A percentile compares a stretch with the other conserved stretches of the same genome.
These are phyloP conservation scores for Pissodes strobi DNA, from an alignment of 1,140 invertebrate genomes.

Conservation along the genomic window DNA sequence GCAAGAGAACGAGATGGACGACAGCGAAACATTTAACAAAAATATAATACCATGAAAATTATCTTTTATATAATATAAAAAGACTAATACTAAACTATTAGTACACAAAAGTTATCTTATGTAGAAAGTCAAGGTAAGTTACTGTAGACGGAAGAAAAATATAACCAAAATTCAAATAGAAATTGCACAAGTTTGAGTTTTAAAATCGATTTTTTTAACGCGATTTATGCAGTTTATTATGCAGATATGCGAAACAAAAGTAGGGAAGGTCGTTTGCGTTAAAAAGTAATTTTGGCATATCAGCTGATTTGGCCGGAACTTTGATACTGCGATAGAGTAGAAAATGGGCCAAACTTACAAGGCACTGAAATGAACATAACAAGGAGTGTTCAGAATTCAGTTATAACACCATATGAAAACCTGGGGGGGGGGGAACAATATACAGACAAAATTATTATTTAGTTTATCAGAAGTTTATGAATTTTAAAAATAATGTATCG, in stretches of 20 bases:
- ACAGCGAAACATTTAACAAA: slow-evolving; percentile 12
- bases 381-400: no score
- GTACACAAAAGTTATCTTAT: slow-evolving; percentile 20
- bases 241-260: neutral
- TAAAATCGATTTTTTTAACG: neutral
- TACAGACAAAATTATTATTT: no score
- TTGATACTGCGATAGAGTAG: no score
- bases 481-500: no score
- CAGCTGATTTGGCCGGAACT: neutral
- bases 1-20: neutral
- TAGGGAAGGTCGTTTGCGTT: neutral
- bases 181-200: neutral
- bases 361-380: no score
- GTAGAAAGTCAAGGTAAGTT: slow-evolving; percentile 12
- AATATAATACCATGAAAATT: slow-evolving; percentile 26
- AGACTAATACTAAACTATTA: slow-evolving; percentile 31
- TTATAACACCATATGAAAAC: no score
- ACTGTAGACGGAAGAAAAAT: slow-evolving; percentile 2
- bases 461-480: no score
- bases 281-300: neutral
- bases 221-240: neutral
- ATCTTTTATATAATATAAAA: slow-evolving; percentile 28
- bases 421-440: no score
- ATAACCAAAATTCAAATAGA: neutral
- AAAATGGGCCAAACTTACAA: no score